Evolutionary conservation across 37 sponge, comb jelly and placozoan species (phyloP).

Genomic region (Theonella swinhoei): DNA sequence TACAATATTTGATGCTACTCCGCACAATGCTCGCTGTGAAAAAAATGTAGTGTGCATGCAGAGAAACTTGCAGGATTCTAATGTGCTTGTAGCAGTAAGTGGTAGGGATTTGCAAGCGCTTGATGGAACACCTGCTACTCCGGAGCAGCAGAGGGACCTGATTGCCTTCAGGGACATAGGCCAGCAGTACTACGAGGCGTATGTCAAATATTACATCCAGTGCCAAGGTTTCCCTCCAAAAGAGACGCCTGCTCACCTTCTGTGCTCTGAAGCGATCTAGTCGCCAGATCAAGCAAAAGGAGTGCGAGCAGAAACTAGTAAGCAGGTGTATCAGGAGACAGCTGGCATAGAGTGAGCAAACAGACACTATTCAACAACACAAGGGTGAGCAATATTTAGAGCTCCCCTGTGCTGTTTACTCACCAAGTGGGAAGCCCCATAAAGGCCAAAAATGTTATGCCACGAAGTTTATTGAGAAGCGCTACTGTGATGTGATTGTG

Average conservation of each 20-base stretch:
- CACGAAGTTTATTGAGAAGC: background rate
- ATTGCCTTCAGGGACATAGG: slow-evolving; percentile 6
- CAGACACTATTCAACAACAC: background rate
- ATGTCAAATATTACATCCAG: background rate
- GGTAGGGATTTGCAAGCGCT: background rate
- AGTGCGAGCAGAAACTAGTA: background rate
- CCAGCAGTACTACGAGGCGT: background rate
- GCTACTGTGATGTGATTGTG: background rate
- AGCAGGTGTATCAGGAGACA: slow-evolving; percentile 1
- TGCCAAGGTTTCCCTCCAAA: background rate
- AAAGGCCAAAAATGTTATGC: background rate
- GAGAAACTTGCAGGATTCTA: background rate
- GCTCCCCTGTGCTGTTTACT: background rate
- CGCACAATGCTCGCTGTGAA: background rate
- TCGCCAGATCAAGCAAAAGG: background rate
- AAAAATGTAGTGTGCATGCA: slow-evolving; percentile 2
- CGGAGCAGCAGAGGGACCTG: background rate
- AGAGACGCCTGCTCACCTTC: background rate
- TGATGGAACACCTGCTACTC: background rate
- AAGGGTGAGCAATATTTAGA: slow-evolving; percentile 6
- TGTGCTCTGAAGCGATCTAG: background rate
- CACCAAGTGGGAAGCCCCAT: background rate
- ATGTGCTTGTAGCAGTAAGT: background rate
- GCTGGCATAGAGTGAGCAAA: slow-evolving; percentile 1
- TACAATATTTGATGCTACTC: background rate